Conservation (phyloP, 1,140 invertebrate species). For the Drosophila pectinifera region DNA sequence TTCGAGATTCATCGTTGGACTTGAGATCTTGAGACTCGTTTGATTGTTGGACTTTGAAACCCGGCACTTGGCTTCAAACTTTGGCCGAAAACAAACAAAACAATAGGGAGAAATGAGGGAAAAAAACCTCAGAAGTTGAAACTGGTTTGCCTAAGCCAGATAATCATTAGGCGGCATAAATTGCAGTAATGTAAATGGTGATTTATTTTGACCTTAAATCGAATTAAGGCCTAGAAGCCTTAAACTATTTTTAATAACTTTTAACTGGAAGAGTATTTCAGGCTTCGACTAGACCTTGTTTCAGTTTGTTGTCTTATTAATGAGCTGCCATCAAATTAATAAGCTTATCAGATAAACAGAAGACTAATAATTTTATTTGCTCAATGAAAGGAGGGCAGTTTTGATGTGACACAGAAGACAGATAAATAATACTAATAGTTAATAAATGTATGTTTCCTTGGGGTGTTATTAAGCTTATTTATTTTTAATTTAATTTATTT, state of each 20-base stretch:
- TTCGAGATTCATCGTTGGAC: slow-evolving; percentile 32
- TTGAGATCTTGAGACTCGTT: slow-evolving; percentile 24
- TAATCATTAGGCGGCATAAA: not conserved
- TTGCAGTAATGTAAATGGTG: slow-evolving; percentile 3
- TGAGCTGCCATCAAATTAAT: not conserved
- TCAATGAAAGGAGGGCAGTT: slow-evolving; percentile 6
- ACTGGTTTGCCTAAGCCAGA: slow-evolving; percentile 21
- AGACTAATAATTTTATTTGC: slow-evolving; percentile 3
- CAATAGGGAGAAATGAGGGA: not conserved
- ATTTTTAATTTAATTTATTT: not conserved
- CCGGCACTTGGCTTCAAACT: slow-evolving; percentile 33
- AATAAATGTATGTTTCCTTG: no score
- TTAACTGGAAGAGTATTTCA: not conserved
- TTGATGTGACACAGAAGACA: not conserved
- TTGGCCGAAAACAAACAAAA: slow-evolving; percentile 10
- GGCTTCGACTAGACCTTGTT: not conserved
- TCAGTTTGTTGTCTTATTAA: not conserved
- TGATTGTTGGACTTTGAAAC: slow-evolving; percentile 35
- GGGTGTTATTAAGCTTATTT: not conserved
- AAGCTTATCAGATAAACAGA: not conserved
- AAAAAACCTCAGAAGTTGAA: not conserved
- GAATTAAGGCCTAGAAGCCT: not conserved
- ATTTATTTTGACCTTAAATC: not conserved
- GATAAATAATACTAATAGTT: not conserved
- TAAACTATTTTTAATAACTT: not conserved